phyloP scores from a whole-genome alignment of 2,113 vertebrate species.

The Rhipidura dahli region DNA sequence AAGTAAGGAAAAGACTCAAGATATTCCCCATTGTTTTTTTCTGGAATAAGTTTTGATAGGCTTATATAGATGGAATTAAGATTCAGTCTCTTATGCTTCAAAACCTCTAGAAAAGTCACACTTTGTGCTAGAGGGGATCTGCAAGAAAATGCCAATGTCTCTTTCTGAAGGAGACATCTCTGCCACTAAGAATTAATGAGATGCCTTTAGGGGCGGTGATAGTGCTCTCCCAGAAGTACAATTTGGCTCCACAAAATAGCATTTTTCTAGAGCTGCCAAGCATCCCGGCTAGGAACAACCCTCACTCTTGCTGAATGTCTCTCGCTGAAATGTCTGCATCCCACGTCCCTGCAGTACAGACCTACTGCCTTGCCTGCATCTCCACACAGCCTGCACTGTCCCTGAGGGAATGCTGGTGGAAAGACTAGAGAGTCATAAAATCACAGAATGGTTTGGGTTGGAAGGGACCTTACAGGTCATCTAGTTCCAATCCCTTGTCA shows the following conservation, averaged over 20 bases:
- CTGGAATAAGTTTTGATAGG: not conserved
- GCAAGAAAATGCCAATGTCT: not conserved
- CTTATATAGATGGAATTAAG: not conserved
- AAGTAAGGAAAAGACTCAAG: not conserved
- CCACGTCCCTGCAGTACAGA: rapidly evolving
- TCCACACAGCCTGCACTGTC: rapidly evolving
- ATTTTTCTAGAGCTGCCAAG: not conserved
- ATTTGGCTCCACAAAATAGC: not conserved
- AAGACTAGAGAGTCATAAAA: not conserved
- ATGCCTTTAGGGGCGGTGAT: not conserved
- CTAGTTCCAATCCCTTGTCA: not conserved
- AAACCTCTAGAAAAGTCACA: not conserved
- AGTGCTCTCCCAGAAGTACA: not conserved
- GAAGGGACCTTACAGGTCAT: not conserved
- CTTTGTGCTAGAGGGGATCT: not conserved
- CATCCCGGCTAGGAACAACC: not conserved
- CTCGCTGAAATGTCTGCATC: not conserved
- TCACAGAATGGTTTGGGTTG: not conserved
- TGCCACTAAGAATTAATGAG: not conserved
- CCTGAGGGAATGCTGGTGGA: not conserved
- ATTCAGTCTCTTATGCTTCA: not conserved
- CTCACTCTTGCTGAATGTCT: not conserved
- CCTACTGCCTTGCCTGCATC: not conserved
- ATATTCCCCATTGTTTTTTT: not conserved
- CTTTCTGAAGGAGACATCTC: not conserved